These are phyloP conservation scores for Stenodera caucasica DNA, from an alignment of 2,888 invertebrate species.

Conservation along the genomic window DNA sequence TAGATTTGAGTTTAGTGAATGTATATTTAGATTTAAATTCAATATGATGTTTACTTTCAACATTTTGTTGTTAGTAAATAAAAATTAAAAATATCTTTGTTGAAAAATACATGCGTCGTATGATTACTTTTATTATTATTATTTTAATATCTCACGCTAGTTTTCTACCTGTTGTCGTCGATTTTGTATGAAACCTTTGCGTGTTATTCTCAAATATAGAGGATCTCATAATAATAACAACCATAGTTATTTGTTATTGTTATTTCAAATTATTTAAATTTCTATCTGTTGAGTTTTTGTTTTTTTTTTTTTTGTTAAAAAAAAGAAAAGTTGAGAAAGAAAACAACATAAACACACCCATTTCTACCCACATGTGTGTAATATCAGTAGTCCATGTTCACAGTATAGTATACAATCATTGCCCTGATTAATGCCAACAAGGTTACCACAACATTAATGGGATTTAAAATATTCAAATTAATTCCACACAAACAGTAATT, in stretches of 20 bases:
- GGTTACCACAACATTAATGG: conserved; percentile 32
- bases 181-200: too few species aligned
- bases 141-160: neutral
- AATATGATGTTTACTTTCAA: neutral
- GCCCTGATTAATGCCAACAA: conserved; percentile 27
- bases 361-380: conserved; percentile 19
- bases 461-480: conserved; percentile 36
- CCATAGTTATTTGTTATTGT: too few species aligned
- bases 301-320: too few species aligned
- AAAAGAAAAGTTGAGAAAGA: too few species aligned
- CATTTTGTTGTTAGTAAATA: neutral
- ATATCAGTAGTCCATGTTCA: conserved; percentile 18
- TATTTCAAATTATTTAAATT: too few species aligned
- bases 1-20: neutral
- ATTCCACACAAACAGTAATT: conserved; percentile 35
- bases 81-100: neutral
- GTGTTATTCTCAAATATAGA: too few species aligned
- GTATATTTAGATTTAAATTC: neutral
- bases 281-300: too few species aligned
- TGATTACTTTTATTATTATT: neutral
- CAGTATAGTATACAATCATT: conserved; percentile 21
- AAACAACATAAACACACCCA: conserved; percentile 10
- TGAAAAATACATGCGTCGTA: neutral
- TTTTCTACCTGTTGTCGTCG: neutral
- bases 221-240: too few species aligned